Base-by-base conservation (phyloP, 2,888 invertebrate genomes). In the Drosophila suboccidentalis region DNA sequence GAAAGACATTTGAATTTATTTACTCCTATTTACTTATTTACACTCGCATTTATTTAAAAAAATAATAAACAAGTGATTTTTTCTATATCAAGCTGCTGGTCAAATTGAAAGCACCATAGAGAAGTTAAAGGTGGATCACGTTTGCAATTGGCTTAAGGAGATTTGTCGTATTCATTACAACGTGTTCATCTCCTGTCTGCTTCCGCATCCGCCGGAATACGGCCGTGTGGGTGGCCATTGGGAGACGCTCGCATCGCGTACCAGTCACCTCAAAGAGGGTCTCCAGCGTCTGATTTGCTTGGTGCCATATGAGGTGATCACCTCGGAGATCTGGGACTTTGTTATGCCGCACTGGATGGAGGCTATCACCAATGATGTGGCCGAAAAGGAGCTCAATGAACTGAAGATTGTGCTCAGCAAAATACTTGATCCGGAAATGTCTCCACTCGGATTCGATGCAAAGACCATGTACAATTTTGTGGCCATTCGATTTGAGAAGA, bases 271-370 rank as follows among this genome's bases (percentile, higher is more conserved):
- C 19, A 98, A 97, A 92, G 98, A 99, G 91, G 99, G 99, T 3
- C 94, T 99, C 41, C 97, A 98, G 92, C 95, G 98, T 70, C 94
- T 99, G 50, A 97, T 99, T 91, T 99, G 99, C 91, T 93, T 99
- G 73, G 98, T 99, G 36, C 99, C 99, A 0, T 99, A 99, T 92
- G 99, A 99, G 85, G 97, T 99, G 29, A 97, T 99, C 78, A 97
- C 98, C 0, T 96, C 97, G 77, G 97, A 98, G 89, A 97, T 98
- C 63, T 99, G 99, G 99, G 97, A 98, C 91, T 96, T 96, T 91
- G 98, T 99, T 22, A 99, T 99, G 98, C 99, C 99, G 0, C 97
- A 97, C 87, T 99, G 99, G 99, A 96, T 99, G 96, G 98, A 99
- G 93, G 98, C 98, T 0, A 97, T 99, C 78, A 97, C 97, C 55